A percentile compares a stretch with the other conserved stretches of the same genome.
These are phyloP conservation scores for Archips crataeganus DNA, from an alignment of 2,888 invertebrate species.

Conservation along the genomic window DNA sequence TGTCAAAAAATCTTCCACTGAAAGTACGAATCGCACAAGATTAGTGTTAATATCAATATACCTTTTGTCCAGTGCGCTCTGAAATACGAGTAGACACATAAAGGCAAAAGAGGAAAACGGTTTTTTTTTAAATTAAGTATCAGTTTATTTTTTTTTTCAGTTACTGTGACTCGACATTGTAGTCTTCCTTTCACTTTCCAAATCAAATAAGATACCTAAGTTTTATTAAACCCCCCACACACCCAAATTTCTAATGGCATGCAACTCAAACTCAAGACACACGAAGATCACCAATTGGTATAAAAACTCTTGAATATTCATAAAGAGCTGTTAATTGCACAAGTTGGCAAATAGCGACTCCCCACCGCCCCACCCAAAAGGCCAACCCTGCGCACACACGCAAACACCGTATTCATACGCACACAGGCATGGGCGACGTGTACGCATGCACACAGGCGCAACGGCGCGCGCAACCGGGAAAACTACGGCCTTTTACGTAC, in stretches of 20 bases:
- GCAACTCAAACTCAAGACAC: slow-evolving; percentile 24
- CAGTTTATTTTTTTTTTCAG: no score
- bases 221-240: not conserved
- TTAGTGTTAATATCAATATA: not conserved
- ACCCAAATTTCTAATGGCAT: not conserved
- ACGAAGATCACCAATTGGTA: slow-evolving; percentile 71
- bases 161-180: no score
- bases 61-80: not conserved
- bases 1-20: not conserved
- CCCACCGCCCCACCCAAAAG: slow-evolving; percentile 69
- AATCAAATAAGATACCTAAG: not conserved
- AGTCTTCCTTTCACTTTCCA: not conserved
- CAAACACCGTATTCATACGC: slow-evolving; percentile 39
- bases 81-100: no score
- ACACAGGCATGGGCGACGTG: slow-evolving; percentile 49
- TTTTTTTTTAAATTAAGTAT: no score
- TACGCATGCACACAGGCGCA: slow-evolving; percentile 58
- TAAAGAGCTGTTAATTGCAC: slow-evolving; percentile 85
- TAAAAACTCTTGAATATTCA: slow-evolving; percentile 83
- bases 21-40: not conserved
- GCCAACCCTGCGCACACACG: slow-evolving; percentile 65
- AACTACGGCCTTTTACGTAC: slow-evolving; percentile 84
- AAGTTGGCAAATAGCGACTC: slow-evolving; percentile 80
- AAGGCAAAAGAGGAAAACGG: no score
- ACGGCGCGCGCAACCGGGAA: slow-evolving; percentile 83